Percentiles rank a stretch among this genome's conserved stretches.
Conservation (phyloP, 2,113 vertebrate genomes). For the Aspiorhynchus laticeps region DNA sequence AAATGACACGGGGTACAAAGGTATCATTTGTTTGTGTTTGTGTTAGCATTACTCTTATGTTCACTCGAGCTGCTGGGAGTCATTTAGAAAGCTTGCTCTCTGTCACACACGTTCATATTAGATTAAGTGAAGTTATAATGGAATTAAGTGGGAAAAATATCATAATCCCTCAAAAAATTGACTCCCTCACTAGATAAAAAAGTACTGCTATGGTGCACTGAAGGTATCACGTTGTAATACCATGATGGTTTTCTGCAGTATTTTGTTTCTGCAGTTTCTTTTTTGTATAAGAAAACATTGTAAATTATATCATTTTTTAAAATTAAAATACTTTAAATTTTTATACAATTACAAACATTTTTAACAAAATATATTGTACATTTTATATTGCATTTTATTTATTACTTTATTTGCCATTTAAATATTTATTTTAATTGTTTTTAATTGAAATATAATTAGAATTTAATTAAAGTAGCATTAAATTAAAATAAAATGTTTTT, state of each 20-base stretch:
- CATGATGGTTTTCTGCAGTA: not conserved
- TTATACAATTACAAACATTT: not conserved
- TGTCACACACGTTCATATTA: slow-evolving; percentile 11
- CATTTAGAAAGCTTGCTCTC: not conserved
- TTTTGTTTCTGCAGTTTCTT: not conserved
- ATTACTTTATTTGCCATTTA: no score
- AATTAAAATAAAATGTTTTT: no score
- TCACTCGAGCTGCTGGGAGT: slow-evolving; percentile 62
- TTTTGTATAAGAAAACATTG: not conserved
- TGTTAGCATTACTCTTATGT: slow-evolving; percentile 68
- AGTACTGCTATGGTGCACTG: not conserved
- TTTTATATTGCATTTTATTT: no score
- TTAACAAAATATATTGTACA: no score
- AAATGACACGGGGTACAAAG: slow-evolving; percentile 73
- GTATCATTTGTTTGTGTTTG: slow-evolving; percentile 70
- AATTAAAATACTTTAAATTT: not conserved
- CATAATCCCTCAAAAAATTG: not conserved
- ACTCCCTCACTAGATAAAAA: not conserved
- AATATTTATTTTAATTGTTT: no score
- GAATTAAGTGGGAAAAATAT: not conserved
- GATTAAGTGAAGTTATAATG: slow-evolving; percentile 17
- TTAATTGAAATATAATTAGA: no score
- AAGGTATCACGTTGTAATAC: not conserved
- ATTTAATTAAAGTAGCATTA: no score
- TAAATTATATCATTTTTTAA: not conserved